Evolutionary conservation across 2,113 vertebrate genomes (phyloP).

Genomic region (Crypturellus undulatus): DNA sequence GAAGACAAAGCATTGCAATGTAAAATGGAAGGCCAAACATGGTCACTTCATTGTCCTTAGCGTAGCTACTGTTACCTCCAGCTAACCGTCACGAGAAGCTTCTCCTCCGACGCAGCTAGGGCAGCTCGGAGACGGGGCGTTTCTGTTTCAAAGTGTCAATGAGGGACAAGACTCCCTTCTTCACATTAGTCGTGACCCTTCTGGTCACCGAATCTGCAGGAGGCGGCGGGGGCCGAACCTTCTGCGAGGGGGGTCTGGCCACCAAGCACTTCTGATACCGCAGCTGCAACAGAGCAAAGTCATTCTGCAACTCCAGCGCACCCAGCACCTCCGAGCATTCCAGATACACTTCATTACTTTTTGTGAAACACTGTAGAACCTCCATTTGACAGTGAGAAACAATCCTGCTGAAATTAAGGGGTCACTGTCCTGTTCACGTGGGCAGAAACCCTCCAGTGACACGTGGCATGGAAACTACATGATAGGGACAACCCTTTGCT

Average conservation of each 20-base stretch:
- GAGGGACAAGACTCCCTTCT: constrained; percentile 93
- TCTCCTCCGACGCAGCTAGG: constrained; percentile 70
- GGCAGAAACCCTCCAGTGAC: not conserved
- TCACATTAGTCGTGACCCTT: constrained; percentile 94
- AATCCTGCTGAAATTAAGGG: not conserved
- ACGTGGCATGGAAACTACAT: not conserved
- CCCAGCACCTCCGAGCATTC: not conserved
- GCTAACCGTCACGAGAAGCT: not conserved
- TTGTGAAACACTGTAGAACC: not conserved
- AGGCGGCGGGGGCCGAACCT: constrained; percentile 84
- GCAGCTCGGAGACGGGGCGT: constrained; percentile 88
- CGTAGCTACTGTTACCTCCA: constrained; percentile 40
- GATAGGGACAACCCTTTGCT: not conserved
- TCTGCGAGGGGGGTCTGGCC: constrained; percentile 91
- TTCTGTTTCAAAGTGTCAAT: constrained; percentile 99
- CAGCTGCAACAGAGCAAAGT: constrained; percentile 80
- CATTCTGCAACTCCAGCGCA: not conserved
- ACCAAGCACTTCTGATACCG: constrained; percentile 99
- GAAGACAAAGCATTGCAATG: constrained; percentile 78
- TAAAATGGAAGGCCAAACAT: constrained; percentile 72
- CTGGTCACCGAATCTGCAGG: constrained; percentile 92
- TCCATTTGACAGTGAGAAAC: not conserved
- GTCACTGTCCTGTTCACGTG: not conserved
- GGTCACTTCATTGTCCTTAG: not conserved
- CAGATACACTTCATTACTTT: not conserved